Percentiles rank a stretch among this genome's conserved stretches.
These are phyloP conservation scores for Microtus ochrogaster DNA, from an alignment of 2,113 vertebrate genomes.

Conservation along the genomic window DNA sequence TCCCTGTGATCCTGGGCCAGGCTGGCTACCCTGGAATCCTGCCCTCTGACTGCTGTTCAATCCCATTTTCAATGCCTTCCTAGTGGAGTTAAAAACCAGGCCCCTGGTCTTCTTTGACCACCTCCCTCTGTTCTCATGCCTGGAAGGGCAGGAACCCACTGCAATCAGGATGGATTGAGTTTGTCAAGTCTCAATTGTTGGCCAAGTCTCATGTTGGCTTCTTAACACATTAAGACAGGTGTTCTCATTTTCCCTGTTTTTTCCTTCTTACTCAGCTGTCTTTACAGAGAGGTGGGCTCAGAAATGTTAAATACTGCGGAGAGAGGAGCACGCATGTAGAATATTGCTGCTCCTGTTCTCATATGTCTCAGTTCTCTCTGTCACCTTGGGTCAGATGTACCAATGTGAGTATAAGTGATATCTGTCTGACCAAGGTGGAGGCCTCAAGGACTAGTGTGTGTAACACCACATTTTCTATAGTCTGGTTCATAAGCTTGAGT, in stretches of 20 bases:
- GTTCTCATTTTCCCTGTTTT: neutral
- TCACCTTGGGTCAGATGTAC: neutral
- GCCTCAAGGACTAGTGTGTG: neutral
- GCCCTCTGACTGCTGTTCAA: conserved; percentile 34
- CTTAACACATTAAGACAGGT: neutral
- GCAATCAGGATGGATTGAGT: neutral
- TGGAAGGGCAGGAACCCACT: neutral
- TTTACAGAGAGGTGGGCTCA: neutral
- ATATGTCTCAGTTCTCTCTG: neutral
- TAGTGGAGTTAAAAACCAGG: conserved; percentile 20
- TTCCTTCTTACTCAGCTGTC: neutral
- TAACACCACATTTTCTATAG: rapidly evolving
- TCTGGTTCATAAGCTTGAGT: neutral
- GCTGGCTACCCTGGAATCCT: conserved; percentile 28
- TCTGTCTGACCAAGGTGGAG: neutral
- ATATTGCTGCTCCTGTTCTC: neutral
- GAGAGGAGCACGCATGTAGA: neutral
- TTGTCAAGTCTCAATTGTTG: neutral
- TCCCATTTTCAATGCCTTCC: conserved; percentile 59
- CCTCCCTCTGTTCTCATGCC: conserved; percentile 12
- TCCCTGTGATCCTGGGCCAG: neutral
- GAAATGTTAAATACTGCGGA: neutral
- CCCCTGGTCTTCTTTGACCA: conserved; percentile 11
- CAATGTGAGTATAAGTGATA: neutral
- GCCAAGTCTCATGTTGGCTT: neutral